Conservation (phyloP, 2,888 invertebrate species). For the Drosophila testacea region DNA sequence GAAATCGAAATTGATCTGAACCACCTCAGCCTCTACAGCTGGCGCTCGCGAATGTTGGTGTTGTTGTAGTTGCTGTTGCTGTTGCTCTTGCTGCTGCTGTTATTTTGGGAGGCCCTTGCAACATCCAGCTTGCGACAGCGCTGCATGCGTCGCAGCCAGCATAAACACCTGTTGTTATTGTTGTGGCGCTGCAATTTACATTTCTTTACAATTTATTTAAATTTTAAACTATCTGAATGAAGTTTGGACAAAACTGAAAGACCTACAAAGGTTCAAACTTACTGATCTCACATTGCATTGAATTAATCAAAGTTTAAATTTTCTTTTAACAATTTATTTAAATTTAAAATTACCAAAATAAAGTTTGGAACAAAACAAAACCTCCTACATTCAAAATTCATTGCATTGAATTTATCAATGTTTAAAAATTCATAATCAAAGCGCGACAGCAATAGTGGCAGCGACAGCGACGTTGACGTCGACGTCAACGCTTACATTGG, state of each 20-base stretch:
- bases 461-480: background rate
- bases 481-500: background rate
- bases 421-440: constrained; percentile 67
- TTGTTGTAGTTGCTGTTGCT: constrained; percentile 20
- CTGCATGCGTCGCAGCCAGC: constrained; percentile 40
- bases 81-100: background rate
- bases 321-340: constrained; percentile 33
- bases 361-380: constrained; percentile 30
- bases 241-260: constrained; percentile 27
- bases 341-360: constrained; percentile 31
- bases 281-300: constrained; percentile 48
- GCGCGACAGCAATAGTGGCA: constrained; percentile 8
- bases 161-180: constrained; percentile 64
- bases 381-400: constrained; percentile 11
- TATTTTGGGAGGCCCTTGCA: constrained; percentile 60
- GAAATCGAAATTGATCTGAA: constrained; percentile 69
- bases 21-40: constrained; percentile 23
- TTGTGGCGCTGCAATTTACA: constrained; percentile 35
- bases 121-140: constrained; percentile 57
- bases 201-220: constrained; percentile 39
- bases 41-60: constrained; percentile 35
- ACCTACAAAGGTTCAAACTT: constrained; percentile 13
- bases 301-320: constrained; percentile 58
- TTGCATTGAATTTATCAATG: constrained; percentile 62
- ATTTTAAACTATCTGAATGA: constrained; percentile 25